Evolutionary conservation across 2,888 invertebrate species (phyloP), one percentile per base, ranked within the genome.

Genomic region (Abrostola triplasia): DNA sequence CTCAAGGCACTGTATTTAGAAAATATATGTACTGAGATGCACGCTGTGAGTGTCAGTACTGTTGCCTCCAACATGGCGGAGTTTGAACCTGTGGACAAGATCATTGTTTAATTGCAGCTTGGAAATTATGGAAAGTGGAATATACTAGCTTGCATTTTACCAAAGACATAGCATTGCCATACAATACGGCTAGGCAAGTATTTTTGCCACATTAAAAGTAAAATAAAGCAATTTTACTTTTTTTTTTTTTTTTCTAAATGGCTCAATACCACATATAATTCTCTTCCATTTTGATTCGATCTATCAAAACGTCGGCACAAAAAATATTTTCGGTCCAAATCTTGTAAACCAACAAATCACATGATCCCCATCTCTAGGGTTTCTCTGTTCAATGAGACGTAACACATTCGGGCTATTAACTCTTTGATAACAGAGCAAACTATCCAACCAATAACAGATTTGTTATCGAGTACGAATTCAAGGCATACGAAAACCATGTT

Each of bases 1-100:
- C 88, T 88, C 88, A 93, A 94, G 93, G 93, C 93, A 93, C 93
- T 91, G 91, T 87, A 86, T 90, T 92, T 92, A 88, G 88, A 91
- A 83, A 92, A 89, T 85, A 90, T 88, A 83, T 91, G 89, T 82
- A 90, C 79, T 81, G 82, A 80, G 61, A 88, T 73, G 77, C 86
- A 87, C 48, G 79, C 64, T 6, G 80, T 74, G 35, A 87, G 59
- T 63, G 85, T 76, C 75, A 89, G 76, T 67, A 76, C 79, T 13
- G 82, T 77, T 50, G 77, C 81, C 71, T 76, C 81, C 54, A 76
- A 58, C 38, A 75, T 74, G 36, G 73, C 77, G 64, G 84, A 76
- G 67, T 81, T 85, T 49, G 90, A 87, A 76, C 92, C 94, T 94
- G 91, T 0, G 81, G 67, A 86, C 78, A 86, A 88, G 72, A 41